Conservation (phyloP, 2,797 vertebrate genomes). For the Salarias fasciatus region DNA sequence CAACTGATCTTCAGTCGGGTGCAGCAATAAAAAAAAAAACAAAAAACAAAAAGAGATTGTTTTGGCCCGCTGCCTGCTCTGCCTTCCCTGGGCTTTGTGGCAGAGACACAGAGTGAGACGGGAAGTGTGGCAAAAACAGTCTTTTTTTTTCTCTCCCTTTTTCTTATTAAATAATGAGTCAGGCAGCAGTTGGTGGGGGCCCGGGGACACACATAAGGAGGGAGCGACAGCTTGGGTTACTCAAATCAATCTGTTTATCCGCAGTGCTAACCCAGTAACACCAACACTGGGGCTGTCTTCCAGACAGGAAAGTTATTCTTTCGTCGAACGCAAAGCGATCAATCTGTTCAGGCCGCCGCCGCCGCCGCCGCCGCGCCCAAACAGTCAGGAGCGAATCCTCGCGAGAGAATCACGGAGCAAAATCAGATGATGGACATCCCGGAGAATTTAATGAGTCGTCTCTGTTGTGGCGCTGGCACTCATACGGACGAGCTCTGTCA, state of each 20-base stretch:
- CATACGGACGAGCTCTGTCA: neutral
- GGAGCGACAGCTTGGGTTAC: slow-evolving; percentile 58
- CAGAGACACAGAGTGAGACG: slow-evolving; percentile 31
- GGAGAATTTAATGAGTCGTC: slow-evolving; percentile 6
- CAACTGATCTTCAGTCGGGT: slow-evolving; percentile 17
- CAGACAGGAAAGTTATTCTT: slow-evolving; percentile 37
- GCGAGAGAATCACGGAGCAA: neutral
- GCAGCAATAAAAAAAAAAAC: slow-evolving; percentile 2
- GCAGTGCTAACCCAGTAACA: slow-evolving; percentile 55
- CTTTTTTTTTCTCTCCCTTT: slow-evolving; percentile 37
- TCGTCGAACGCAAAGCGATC: slow-evolving; percentile 30
- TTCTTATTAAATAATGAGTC: slow-evolving; percentile 67
- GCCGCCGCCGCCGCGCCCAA: neutral
- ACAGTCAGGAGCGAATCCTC: slow-evolving; percentile 1
- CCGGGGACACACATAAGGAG: slow-evolving; percentile 52
- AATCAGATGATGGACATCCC: neutral
- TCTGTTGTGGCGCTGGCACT: neutral
- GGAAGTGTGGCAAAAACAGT: slow-evolving; percentile 47
- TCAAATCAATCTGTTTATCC: slow-evolving; percentile 69
- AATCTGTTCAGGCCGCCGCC: slow-evolving; percentile 15
- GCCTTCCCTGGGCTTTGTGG: slow-evolving; percentile 29
- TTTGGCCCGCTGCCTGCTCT: slow-evolving; percentile 35
- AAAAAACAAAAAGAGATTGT: neutral
- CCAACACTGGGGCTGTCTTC: slow-evolving; percentile 28
- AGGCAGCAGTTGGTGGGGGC: slow-evolving; percentile 68